Base-by-base conservation (phyloP, 2,797 vertebrate genomes). In the Paramormyrops hopkinsi region DNA sequence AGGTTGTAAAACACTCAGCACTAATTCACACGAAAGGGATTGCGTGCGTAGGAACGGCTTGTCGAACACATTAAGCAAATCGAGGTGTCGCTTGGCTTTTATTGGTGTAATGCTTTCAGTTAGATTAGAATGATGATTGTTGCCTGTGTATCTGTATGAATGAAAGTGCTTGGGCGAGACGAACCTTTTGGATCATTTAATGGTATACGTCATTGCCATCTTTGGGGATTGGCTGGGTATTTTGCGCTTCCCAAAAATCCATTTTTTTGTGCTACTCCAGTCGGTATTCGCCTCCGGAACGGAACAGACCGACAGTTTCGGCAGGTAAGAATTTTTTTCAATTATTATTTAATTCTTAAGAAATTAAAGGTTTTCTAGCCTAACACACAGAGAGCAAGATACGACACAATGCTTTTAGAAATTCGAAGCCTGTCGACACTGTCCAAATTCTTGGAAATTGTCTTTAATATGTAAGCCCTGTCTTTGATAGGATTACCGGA, bases 141-240 rank as follows among this genome's bases (percentile, higher is more conserved):
- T 4, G 33, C 51, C 5, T 33, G 93, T 91, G 93, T 87, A 93
- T 89, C 48, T 85, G 53, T 56, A 89, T 90, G 89, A 90, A 90
- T 91, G 89, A 86, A 90, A 92, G 90, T 8, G 89, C 54, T 41
- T 69, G 51, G 92, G 91, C 91, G 91, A 92, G 92, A 92, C 91
- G 92, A 90, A 90, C 92, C 93, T 91, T 92, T 90, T 93, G 90
- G 92, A 90, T 90, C 92, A 93, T 92, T 90, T 89, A 84, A 86
- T 93, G 93, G 93, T 93, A 95, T 95, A 95, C 95, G 95, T 96
- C 95, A 95, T 93, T 93, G 91, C 89, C 89, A 91, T 93, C 93
- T 92, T 65, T 90, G 51, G 89, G 73, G 65, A 90, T 93, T 92
- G 89, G 90, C 90, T 90, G 92, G 88, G 90, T 90, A 91, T 88